Conservation (phyloP, 1,140 invertebrate species). For the Eufriesea mexicana region DNA sequence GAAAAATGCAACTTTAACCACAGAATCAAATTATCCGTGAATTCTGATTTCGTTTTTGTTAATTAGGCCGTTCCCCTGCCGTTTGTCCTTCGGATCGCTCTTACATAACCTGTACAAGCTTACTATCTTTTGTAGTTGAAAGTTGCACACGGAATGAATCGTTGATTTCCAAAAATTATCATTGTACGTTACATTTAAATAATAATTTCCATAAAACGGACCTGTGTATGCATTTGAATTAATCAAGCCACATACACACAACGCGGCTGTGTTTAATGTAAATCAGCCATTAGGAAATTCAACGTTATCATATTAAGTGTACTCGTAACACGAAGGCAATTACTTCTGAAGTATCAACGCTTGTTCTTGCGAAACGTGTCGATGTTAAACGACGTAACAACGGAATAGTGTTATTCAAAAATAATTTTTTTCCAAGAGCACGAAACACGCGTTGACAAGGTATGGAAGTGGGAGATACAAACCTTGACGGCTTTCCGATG, state of each 20-base stretch:
- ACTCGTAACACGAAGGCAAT: background rate
- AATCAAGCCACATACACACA: no score
- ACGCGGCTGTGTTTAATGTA: background rate
- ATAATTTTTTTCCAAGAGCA: background rate
- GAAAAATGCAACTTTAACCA: background rate
- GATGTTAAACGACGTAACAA: background rate
- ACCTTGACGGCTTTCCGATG: background rate
- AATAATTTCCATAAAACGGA: background rate
- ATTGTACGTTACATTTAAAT: background rate
- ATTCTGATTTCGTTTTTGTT: constrained; percentile 24
- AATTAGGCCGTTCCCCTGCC: constrained; percentile 31
- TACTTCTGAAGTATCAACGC: background rate
- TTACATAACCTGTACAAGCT: constrained; percentile 42
- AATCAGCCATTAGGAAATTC: background rate
- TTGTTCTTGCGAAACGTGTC: background rate
- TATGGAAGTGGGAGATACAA: background rate
- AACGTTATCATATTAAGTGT: background rate
- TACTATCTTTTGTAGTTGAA: constrained; percentile 14
- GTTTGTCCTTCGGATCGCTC: constrained; percentile 5
- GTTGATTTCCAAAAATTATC: background rate
- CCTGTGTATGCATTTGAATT: background rate
- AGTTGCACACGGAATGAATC: background rate
- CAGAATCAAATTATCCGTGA: constrained; percentile 7
- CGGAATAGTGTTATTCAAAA: background rate
- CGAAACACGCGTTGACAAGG: background rate